Evolutionary conservation across 2,888 invertebrate genomes (phyloP).

Genomic region (Pammene aurita): DNA sequence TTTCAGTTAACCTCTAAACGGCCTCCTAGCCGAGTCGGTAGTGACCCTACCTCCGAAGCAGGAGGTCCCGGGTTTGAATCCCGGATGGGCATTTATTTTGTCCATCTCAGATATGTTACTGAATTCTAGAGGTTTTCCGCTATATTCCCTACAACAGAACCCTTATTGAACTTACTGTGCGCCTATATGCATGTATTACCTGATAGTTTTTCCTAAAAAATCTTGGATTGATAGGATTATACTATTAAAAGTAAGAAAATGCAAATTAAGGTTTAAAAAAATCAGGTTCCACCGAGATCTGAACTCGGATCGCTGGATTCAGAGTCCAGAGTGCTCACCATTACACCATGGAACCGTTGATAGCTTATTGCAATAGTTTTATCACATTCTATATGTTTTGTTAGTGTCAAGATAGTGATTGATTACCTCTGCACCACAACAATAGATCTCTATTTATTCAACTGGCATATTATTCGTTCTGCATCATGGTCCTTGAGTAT

Average conservation of each 20-base stretch:
- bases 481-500: background rate
- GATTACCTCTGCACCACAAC: background rate
- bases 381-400: background rate
- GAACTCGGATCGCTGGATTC: slow-evolving; percentile 87
- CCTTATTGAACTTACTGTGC: too few relatives aligned
- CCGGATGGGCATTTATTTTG: too few relatives aligned
- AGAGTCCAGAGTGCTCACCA: slow-evolving; percentile 87
- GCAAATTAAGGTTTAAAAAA: background rate
- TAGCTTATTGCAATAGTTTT: background rate
- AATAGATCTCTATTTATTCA: background rate
- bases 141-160: too few relatives aligned
- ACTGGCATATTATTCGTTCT: background rate
- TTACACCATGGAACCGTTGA: slow-evolving; percentile 83
- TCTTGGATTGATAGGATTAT: too few relatives aligned
- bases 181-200: too few relatives aligned
- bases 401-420: slow-evolving; percentile 6
- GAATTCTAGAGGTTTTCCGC: too few relatives aligned
- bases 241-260: background rate
- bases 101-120: too few relatives aligned
- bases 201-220: too few relatives aligned
- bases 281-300: slow-evolving; percentile 85
- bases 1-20: too few relatives aligned
- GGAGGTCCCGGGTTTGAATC: too few relatives aligned
- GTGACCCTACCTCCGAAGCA: too few relatives aligned
- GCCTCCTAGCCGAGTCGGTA: too few relatives aligned